These are phyloP conservation scores for Lontra canadensis DNA, from an alignment of 2,113 vertebrate genomes.

Conservation along the genomic window DNA sequence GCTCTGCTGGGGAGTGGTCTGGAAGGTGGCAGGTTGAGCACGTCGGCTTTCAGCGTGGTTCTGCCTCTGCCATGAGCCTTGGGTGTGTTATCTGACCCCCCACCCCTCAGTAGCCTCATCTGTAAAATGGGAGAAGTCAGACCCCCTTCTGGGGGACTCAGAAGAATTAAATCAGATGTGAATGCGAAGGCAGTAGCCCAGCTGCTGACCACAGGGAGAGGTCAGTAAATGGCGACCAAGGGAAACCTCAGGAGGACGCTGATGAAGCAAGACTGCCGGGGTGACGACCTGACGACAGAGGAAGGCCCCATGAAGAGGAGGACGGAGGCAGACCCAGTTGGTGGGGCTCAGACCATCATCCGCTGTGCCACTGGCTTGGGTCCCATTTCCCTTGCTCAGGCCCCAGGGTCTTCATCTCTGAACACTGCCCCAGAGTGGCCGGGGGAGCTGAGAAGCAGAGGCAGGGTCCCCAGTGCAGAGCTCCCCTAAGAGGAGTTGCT, in stretches of 20 bases:
- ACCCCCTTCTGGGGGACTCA: not conserved
- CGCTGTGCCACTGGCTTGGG: not conserved
- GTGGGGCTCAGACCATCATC: not conserved
- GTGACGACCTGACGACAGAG: not conserved
- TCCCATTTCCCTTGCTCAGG: too few relatives aligned
- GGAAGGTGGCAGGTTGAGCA: not conserved
- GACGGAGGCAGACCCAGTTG: not conserved
- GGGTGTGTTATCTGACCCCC: not conserved
- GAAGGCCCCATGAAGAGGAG: not conserved
- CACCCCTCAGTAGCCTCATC: not conserved
- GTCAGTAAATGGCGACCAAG: not conserved
- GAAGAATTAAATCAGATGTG: not conserved
- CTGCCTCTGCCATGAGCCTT: not conserved
- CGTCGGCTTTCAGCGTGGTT: not conserved
- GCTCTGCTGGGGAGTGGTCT: accelerated
- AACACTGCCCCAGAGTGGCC: too few relatives aligned
- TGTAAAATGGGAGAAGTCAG: not conserved
- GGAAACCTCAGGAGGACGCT: too few relatives aligned
- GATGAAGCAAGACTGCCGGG: not conserved
- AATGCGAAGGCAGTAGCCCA: not conserved
- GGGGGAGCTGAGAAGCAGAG: accelerated
- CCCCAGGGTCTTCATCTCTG: too few relatives aligned
- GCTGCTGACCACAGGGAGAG: not conserved
- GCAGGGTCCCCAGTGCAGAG: accelerated
- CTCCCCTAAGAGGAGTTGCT: not conserved